Evolutionary conservation across 2,888 invertebrate genomes (phyloP), one percentile per base, ranked within the genome.

Genomic region (Fragum sueziense): DNA sequence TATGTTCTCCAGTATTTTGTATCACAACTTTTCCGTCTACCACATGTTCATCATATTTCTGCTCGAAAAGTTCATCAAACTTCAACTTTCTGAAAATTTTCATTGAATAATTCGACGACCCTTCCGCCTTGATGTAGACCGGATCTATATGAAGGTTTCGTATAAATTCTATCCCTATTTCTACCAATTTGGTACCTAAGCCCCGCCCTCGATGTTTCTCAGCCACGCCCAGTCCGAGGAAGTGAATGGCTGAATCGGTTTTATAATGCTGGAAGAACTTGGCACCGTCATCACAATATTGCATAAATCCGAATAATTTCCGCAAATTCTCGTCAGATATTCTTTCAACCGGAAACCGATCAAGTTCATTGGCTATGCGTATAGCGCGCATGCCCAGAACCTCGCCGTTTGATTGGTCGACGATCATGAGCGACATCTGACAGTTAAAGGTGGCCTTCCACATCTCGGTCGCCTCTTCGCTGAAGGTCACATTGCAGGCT

Each of bases 81-180:
- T 70, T 72, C 14, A 47, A 29, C 20, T 70, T 70, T 57, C 70
- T 74, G 41, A 37, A 79, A 14, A 79, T 65, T 17, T 57, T 74
- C 47, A 74, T 54, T 0, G 79, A 74, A 41, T 25, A 79, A 14
- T 74, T 70, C 3, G 74, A 74, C 20, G 74, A 59, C 7, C 67
- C 67, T 31, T 79, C 79, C 6, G 54, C 79, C 65, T 70, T 74
- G 4, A 79, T 51, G 29, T 59, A 74, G 31, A 74, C 17, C 6
- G 70, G 59, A 29, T 70, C 74, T n/a, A 79, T 47, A 34, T 70
- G 70, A 41, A 79, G 65, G 34, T 79, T 54, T 22, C 67, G 65
- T 37, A 79, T 22, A 61, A 79, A 69, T 11, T 67, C 67, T 17
- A 79, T n/a, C 25, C 70, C 74, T 14, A 37, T 41, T 1, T 67